Evolutionary conservation across 2,888 invertebrate genomes (phyloP), one percentile per base, ranked within the genome.

Genomic region (Campoletis raptor): DNA sequence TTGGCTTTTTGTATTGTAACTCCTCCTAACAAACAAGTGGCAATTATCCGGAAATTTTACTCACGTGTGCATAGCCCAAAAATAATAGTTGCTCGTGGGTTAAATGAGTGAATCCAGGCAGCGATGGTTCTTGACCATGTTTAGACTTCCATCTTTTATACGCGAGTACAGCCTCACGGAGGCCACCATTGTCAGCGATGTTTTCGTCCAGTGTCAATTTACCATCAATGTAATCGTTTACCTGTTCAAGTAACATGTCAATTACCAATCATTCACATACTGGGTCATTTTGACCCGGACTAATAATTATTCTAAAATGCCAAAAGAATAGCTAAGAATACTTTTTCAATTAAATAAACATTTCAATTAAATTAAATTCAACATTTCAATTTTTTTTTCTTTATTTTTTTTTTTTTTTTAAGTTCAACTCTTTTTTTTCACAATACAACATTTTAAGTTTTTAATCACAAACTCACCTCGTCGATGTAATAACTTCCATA

Each of bases 161-260:
- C 0, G 97, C 98, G 61, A 95, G 94, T 52, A 96, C 95, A 0
- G 98, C 97, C 92, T 97, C 97, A 74, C 96, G 95, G 73, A 98
- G 94, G 0, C 98, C 98, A 0, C 97, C 98, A 91, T 98, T 98
- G 92, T 98, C 98, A 0, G 98, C 98, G 86, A 98, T 96, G 90
- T 98, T 98, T 94, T 98, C 98, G 0, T 97, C 97, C 81, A 98
- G 94, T 0, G 98, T 98, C 87, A 96, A 94, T 89, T 96, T 96
- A 0, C 98, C 98, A 91, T 97, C 96, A 45, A 98, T 95, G 96
- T 97, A 89, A 52, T 92, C 91, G 86, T 92, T 89, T 2, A 92
- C 89, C 94, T 94, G 83, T 48, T 36, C 8, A 30, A 64, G 7
- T 12, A 24, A 42, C 2, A 5, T 45, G n/a, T 0, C 8, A 2